Percentiles rank a stretch among this genome's conserved stretches.
Conservation (phyloP, 1,140 invertebrate species). For the Drosophila sucinea region DNA sequence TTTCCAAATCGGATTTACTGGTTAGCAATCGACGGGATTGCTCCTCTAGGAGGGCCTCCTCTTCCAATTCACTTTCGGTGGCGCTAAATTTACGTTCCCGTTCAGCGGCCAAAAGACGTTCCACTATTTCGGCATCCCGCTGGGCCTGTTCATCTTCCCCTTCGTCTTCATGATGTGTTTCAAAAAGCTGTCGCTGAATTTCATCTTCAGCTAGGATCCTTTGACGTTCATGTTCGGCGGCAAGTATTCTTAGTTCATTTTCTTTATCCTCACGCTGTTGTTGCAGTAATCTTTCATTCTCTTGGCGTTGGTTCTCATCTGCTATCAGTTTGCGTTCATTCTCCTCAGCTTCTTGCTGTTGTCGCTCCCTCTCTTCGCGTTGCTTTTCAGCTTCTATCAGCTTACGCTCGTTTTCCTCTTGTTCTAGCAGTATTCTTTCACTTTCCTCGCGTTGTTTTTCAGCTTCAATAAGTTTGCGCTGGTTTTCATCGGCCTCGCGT, state of each 20-base stretch:
- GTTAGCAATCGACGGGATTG: conserved; percentile 50
- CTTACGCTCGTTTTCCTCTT: conserved; percentile 36
- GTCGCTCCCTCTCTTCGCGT: conserved; percentile 25
- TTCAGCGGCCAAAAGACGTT: conserved; percentile 63
- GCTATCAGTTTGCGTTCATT: conserved; percentile 40
- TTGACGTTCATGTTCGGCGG: conserved; percentile 32
- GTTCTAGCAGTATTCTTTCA: conserved; percentile 26
- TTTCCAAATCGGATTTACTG: conserved; percentile 42
- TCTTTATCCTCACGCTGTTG: conserved; percentile 19
- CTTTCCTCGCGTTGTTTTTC: conserved; percentile 32
- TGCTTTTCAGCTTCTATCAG: conserved; percentile 28
- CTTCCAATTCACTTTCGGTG: conserved; percentile 68
- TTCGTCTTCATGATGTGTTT: conserved; percentile 24
- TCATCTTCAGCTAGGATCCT: conserved; percentile 35
- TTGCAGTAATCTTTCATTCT: conserved; percentile 27
- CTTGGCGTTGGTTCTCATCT: conserved; percentile 34
- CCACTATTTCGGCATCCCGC: conserved; percentile 64
- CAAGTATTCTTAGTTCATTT: conserved; percentile 37
- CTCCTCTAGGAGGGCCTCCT: conserved; percentile 54
- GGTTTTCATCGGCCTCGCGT: conserved; percentile 40
- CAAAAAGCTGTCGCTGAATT: conserved; percentile 37
- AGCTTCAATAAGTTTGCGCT: conserved; percentile 38
- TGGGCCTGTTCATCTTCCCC: conserved; percentile 49
- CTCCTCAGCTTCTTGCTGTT: conserved; percentile 28
- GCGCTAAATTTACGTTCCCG: conserved; percentile 61